Evolutionary conservation across 2,888 invertebrate genomes (phyloP).

Genomic region (Fragum fragum): DNA sequence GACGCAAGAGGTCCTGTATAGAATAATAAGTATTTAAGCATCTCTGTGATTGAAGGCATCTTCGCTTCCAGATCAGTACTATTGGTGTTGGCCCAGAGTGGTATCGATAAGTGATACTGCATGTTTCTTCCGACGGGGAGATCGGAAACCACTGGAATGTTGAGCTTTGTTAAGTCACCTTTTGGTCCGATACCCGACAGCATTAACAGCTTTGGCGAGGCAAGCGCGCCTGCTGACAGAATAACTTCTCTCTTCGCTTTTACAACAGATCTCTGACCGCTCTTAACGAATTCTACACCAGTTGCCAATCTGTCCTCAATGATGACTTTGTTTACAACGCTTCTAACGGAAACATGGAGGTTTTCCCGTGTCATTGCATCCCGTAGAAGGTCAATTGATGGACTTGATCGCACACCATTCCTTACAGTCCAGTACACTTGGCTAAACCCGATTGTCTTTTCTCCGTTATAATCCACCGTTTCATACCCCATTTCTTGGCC

Average conservation of each 20-base stretch:
- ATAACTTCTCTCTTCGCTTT: slow-evolving; percentile 76
- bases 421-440: neutral
- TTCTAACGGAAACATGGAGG: slow-evolving; percentile 72
- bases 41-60: neutral
- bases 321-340: slow-evolving; percentile 72
- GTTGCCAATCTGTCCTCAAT: slow-evolving; percentile 68
- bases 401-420: slow-evolving; percentile 79
- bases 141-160: slow-evolving; percentile 79
- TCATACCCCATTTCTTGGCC: slow-evolving; percentile 26
- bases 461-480: slow-evolving; percentile 37
- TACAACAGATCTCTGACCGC: slow-evolving; percentile 58
- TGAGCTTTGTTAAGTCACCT: slow-evolving; percentile 78
- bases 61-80: neutral
- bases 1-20: slow-evolving; percentile 33
- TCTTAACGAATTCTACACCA: slow-evolving; percentile 72
- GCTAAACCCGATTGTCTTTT: slow-evolving; percentile 18
- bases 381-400: slow-evolving; percentile 80
- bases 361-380: slow-evolving; percentile 72
- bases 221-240: slow-evolving; percentile 84
- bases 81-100: slow-evolving; percentile 13
- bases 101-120: slow-evolving; percentile 74
- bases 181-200: slow-evolving; percentile 84
- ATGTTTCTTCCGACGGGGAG: slow-evolving; percentile 82
- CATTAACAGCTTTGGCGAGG: slow-evolving; percentile 84
- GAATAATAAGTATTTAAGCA: slow-evolving; percentile 36